phyloP scores from a whole-genome alignment of 1,140 invertebrate genomes.

The Tetramorium simillimum region DNA sequence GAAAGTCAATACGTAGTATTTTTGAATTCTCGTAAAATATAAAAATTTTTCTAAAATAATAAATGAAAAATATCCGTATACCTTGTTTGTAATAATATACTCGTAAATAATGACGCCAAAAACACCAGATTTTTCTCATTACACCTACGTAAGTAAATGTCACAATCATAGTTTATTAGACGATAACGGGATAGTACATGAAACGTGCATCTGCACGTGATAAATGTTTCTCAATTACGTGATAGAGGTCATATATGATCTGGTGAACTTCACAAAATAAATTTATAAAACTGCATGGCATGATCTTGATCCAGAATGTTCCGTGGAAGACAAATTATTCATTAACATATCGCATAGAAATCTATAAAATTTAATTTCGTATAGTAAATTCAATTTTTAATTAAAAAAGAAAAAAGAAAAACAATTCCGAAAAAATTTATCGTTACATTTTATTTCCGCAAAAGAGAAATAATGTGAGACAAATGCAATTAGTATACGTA shows the following conservation, averaged over 20 bases:
- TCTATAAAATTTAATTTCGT: not conserved
- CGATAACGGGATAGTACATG: slow-evolving; percentile 26
- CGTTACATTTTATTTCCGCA: not conserved
- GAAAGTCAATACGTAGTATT: too few relatives aligned
- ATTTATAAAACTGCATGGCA: slow-evolving; percentile 2
- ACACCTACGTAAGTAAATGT: slow-evolving; percentile 20
- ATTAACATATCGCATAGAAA: not conserved
- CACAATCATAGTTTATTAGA: slow-evolving; percentile 24
- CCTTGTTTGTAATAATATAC: not conserved
- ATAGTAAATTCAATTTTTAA: not conserved
- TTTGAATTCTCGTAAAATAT: not conserved
- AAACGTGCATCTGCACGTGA: slow-evolving; percentile 34
- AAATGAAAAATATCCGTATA: not conserved
- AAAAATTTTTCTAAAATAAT: not conserved
- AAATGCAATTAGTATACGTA: not conserved
- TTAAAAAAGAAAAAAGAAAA: not conserved
- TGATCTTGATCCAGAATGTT: not conserved
- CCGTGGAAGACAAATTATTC: not conserved
- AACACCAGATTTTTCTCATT: slow-evolving; percentile 2
- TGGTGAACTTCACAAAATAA: slow-evolving; percentile 15
- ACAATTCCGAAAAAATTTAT: not conserved
- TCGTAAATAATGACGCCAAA: not conserved
- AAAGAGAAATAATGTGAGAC: not conserved
- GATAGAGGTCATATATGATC: slow-evolving; percentile 39
- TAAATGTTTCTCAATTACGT: not conserved